phyloP scores from a whole-genome alignment of 2,113 vertebrate genomes.

The Chaetops frenatus region DNA sequence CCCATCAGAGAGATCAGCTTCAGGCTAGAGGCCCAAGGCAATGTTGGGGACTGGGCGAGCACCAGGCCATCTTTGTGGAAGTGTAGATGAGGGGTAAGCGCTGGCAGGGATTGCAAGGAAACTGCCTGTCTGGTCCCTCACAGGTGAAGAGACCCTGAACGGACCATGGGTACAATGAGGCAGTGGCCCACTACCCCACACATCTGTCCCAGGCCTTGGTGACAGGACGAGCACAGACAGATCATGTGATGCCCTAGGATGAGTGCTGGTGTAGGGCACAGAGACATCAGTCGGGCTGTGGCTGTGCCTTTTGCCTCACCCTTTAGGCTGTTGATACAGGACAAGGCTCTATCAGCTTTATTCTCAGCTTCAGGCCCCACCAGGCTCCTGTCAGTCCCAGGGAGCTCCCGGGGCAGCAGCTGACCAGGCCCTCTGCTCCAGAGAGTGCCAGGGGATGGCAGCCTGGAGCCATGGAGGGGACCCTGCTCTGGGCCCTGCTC shows the following conservation, averaged over 20 bases:
- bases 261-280: neutral
- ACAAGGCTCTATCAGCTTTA: neutral
- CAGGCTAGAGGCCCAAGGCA: neutral
- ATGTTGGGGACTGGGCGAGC: rapidly evolving
- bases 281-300: neutral
- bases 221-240: neutral
- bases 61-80: neutral
- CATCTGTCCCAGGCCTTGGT: neutral
- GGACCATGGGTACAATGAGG: neutral
- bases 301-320: neutral
- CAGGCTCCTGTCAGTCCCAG: neutral
- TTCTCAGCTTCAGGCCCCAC: neutral
- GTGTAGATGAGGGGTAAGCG: rapidly evolving
- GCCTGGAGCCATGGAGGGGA: neutral
- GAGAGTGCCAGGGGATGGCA: neutral
- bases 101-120: neutral
- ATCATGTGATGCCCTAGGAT: too few relatives aligned
- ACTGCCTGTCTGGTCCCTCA: neutral
- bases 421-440: neutral
- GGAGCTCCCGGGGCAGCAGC: neutral
- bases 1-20: neutral
- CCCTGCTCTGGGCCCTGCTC: neutral
- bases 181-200: neutral
- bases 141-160: neutral
- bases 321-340: neutral